Conservation (phyloP, 2,797 vertebrate genomes). For the Phoxinus dragarum region DNA sequence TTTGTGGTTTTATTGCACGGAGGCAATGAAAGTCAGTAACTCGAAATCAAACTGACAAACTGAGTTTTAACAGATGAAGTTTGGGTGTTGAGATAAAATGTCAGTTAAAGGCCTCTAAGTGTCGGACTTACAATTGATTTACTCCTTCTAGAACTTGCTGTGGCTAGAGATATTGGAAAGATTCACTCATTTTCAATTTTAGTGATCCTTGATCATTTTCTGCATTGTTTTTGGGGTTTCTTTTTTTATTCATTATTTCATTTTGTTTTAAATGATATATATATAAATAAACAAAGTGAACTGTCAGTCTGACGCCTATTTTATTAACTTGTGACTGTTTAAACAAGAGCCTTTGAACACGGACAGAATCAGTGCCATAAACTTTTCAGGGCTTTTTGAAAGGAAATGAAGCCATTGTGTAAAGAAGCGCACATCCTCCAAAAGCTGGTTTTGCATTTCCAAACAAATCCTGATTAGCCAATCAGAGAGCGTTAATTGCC, state of each 20-base stretch:
- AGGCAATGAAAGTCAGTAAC: constrained; percentile 34
- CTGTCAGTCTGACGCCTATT: neutral
- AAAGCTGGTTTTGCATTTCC: constrained; percentile 47
- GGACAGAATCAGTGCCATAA: constrained; percentile 22
- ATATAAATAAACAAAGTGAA: neutral
- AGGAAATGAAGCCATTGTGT: constrained; percentile 26
- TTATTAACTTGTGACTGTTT: neutral
- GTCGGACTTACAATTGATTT: constrained; percentile 7
- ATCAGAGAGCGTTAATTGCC: constrained; percentile 55
- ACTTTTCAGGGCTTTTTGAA: constrained; percentile 28
- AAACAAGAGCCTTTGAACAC: constrained; percentile 12
- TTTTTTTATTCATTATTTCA: neutral
- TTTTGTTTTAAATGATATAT: too few species aligned
- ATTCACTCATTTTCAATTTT: neutral
- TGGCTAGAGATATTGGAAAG: neutral
- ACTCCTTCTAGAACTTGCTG: neutral
- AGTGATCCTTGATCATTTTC: neutral
- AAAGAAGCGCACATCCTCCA: constrained; percentile 43
- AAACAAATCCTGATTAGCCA: constrained; percentile 57
- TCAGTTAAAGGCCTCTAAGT: constrained; percentile 24
- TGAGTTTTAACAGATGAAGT: constrained; percentile 49
- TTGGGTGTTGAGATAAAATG: constrained; percentile 36
- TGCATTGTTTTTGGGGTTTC: neutral
- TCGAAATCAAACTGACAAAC: constrained; percentile 43
- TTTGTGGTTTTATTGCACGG: constrained; percentile 47